A percentile compares a stretch with the other conserved stretches of the same genome.
Conservation (phyloP, 2,797 vertebrate genomes). For the Sebastes taczanowskii region DNA sequence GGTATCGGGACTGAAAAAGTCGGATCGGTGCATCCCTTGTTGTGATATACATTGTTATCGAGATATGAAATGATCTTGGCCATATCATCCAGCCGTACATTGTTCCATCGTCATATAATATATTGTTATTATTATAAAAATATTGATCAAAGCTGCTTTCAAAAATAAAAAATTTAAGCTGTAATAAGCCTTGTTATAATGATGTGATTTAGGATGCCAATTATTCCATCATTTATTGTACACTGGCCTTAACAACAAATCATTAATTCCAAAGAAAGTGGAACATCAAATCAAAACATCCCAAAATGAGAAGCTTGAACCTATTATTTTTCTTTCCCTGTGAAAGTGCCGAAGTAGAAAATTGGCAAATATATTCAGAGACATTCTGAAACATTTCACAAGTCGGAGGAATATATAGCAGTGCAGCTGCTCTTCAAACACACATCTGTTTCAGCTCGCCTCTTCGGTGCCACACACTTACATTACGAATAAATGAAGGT, state of each 20-base stretch:
- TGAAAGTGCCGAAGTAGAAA: background rate
- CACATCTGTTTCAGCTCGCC: slow-evolving; percentile 53
- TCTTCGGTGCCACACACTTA: slow-evolving; percentile 26
- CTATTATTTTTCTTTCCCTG: background rate
- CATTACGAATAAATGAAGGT: slow-evolving; percentile 48
- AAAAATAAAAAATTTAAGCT: background rate
- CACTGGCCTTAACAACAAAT: slow-evolving; percentile 2
- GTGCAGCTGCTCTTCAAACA: slow-evolving; percentile 46
- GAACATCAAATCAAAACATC: slow-evolving; percentile 1
- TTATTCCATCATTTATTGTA: slow-evolving; percentile 2
- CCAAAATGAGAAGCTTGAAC: background rate
- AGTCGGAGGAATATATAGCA: slow-evolving; percentile 10
- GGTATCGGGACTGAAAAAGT: no score
- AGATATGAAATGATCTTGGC: no score
- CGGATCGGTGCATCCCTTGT: no score
- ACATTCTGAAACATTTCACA: background rate
- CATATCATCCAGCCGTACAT: no score
- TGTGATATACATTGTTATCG: no score
- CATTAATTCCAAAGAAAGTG: slow-evolving; percentile 7
- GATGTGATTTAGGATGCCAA: background rate
- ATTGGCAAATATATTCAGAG: background rate
- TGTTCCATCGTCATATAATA: background rate
- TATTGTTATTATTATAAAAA: background rate
- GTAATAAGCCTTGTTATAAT: background rate
- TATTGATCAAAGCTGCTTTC: background rate